These are phyloP conservation scores for Salarias fasciatus DNA, from an alignment of 2,797 vertebrate species.

Conservation along the genomic window DNA sequence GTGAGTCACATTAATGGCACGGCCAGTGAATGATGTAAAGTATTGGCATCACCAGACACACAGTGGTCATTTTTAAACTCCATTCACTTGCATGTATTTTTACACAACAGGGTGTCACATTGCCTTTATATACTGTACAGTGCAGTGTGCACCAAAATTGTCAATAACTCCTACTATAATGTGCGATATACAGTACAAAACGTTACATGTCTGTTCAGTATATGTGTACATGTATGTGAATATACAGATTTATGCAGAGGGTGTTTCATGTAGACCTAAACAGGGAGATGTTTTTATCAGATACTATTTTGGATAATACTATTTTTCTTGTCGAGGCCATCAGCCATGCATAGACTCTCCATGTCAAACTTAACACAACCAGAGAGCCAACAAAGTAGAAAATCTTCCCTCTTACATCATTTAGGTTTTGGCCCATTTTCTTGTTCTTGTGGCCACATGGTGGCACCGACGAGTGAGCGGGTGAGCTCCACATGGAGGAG, in stretches of 20 bases:
- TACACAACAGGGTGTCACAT: constrained; percentile 68
- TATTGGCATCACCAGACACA: constrained; percentile 61
- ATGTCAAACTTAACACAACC: constrained; percentile 13
- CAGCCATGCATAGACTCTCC: constrained; percentile 46
- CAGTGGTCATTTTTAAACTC: constrained; percentile 55
- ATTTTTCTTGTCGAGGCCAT: constrained; percentile 30
- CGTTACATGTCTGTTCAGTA: constrained; percentile 60
- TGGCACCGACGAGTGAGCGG: constrained; percentile 63
- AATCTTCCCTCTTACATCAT: constrained; percentile 22
- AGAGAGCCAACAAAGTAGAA: constrained; percentile 32
- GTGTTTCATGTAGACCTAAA: constrained; percentile 62
- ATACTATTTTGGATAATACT: constrained; percentile 49
- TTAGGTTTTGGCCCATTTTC: constrained; percentile 29
- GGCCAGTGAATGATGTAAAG: constrained; percentile 61
- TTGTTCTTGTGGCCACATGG: constrained; percentile 67
- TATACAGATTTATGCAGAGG: constrained; percentile 64
- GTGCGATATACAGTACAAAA: constrained; percentile 77
- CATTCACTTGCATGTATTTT: constrained; percentile 63
- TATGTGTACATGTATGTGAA: constrained; percentile 62
- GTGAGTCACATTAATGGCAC: constrained; percentile 71
- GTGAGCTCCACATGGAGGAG: constrained; percentile 38
- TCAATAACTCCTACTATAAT: constrained; percentile 68
- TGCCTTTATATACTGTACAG: constrained; percentile 73
- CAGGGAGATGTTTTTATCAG: constrained; percentile 41
- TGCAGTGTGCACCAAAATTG: constrained; percentile 58